Percentiles rank a stretch among this genome's conserved stretches.
These are phyloP conservation scores for Caenorhabditis drosophilae DNA, from an alignment of 2,888 invertebrate species.

Conservation along the genomic window DNA sequence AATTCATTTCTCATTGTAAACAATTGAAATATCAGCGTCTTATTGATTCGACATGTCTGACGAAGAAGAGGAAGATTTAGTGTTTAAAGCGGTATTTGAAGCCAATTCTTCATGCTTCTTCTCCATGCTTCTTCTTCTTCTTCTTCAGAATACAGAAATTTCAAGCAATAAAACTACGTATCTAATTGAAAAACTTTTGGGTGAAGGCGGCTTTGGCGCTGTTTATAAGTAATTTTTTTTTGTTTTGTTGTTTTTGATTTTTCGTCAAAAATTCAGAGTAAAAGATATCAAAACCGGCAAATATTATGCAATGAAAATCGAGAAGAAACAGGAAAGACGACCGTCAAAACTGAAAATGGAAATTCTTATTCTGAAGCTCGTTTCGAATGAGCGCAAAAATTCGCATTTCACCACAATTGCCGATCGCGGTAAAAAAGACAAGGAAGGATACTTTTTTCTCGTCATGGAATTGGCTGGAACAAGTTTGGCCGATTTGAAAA, in stretches of 20 bases:
- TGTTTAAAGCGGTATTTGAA: constrained; percentile 25
- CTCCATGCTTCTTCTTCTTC: background rate
- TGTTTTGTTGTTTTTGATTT: background rate
- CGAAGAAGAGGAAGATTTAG: constrained; percentile 36
- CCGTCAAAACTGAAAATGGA: constrained; percentile 65
- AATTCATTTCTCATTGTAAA: background rate
- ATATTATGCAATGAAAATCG: constrained; percentile 60
- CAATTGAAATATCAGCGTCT: background rate
- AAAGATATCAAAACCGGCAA: constrained; percentile 35
- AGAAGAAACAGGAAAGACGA: constrained; percentile 52
- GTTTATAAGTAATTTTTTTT: constrained; percentile 33
- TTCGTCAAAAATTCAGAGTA: constrained; percentile 22
- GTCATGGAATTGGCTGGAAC: constrained; percentile 62
- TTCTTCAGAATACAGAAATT: constrained; percentile 16
- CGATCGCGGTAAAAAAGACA: constrained; percentile 56
- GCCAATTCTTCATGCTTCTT: constrained; percentile 3
- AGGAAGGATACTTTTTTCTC: constrained; percentile 49
- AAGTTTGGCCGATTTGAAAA: constrained; percentile 54
- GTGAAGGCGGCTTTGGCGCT: constrained; percentile 61
- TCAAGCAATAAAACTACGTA: constrained; percentile 39
- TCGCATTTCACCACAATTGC: constrained; percentile 57
- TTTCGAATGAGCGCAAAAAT: constrained; percentile 25
- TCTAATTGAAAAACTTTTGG: constrained; percentile 46
- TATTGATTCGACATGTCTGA: constrained; percentile 19
- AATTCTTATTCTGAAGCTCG: constrained; percentile 57